Evolutionary conservation across 1,140 invertebrate species (phyloP), one percentile per base, ranked within the genome.

Genomic region (Latrodectus geometricus): DNA sequence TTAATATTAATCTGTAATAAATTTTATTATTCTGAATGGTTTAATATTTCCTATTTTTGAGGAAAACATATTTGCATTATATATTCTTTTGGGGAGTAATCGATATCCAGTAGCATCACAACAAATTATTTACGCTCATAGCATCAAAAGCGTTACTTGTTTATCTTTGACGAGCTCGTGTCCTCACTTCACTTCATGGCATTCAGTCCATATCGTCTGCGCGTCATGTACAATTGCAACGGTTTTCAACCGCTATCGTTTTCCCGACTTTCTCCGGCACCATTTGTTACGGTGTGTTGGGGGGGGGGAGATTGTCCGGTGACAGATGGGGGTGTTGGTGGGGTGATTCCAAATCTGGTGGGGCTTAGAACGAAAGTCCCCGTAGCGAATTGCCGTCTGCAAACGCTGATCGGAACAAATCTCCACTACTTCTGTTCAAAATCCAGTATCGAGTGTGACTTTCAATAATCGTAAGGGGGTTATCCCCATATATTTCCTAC

Each of bases 291-390:
- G n/a, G 20, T 78, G 56, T 9, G 8, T 35, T 70, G 35, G 65
- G 17, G n/a, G n/a, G n/a, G n/a, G 52, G 66, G 65, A 48, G 17
- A 23, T 35, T 80, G 65, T 70, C 65, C 77, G 66, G 77, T 80
- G 77, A 80, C 77, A 80, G 77, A 80, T 80, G 77, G 56, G 77
- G 77, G 77, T 15, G 35, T 35, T 14, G 54, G 77, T 65, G 66
- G 56, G 66, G 65, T 49, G 76, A 48, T 11, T 80, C 65, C 69
- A 80, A 80, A 80, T 49, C 77, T 61, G 48, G 65, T 35, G 70
- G 76, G 77, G 48, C 66, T 80, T 69, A 70, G 20, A 69, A 70
- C 48, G 20, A 80, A 80, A 69, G 66, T 49, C 48, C 65, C 77
- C 77, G 35, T 80, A 61, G 76, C 56, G n/a, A 61, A 79, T 68